These are phyloP conservation scores for Bombus balteatus DNA, from an alignment of 1,140 invertebrate species.

Conservation along the genomic window DNA sequence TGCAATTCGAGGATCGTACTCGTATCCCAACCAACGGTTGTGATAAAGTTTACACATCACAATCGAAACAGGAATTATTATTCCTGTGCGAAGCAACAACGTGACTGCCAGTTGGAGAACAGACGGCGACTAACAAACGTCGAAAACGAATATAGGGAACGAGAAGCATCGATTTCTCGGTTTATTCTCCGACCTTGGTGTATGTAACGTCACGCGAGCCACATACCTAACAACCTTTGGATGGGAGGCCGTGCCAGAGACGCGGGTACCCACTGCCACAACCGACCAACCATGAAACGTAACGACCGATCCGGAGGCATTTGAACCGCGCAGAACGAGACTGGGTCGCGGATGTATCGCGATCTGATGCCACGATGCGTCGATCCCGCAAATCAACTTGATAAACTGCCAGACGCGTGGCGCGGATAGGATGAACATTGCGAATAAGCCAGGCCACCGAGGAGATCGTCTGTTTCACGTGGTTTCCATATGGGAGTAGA, in stretches of 20 bases:
- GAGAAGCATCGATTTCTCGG: conserved; percentile 58
- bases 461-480: background rate
- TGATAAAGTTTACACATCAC: background rate
- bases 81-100: background rate
- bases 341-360: background rate
- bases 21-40: too few species aligned
- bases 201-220: conserved; percentile 77
- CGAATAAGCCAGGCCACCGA: background rate
- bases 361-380: conserved; percentile 1
- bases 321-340: conserved; percentile 43
- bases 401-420: conserved; percentile 15
- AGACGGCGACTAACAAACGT: background rate
- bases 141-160: background rate
- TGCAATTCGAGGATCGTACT: too few species aligned
- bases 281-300: conserved; percentile 43
- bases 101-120: background rate
- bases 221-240: conserved; percentile 75
- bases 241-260: conserved; percentile 67
- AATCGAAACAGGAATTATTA: background rate
- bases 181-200: conserved; percentile 80
- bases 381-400: conserved; percentile 15
- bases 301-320: conserved; percentile 34
- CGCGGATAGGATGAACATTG: background rate
- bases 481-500: too few species aligned
- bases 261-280: conserved; percentile 18